These are phyloP conservation scores for Anguilla marmorata DNA, from an alignment of 2,797 vertebrate genomes.

Conservation along the genomic window DNA sequence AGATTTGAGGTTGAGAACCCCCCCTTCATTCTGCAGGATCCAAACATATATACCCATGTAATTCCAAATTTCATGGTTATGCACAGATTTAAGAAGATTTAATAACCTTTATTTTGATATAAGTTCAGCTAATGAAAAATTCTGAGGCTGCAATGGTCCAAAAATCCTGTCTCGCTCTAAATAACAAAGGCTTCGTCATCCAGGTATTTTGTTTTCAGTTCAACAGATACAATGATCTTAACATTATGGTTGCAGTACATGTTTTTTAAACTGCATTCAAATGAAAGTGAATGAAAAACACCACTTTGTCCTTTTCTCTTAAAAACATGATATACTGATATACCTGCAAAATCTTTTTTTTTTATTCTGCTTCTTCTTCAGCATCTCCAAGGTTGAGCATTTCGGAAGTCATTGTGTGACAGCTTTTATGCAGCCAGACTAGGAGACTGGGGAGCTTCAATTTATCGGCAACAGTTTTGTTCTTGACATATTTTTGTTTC, in stretches of 20 bases:
- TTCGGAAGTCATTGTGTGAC: constrained; percentile 14
- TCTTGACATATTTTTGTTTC: constrained; percentile 42
- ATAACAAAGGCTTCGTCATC: not conserved
- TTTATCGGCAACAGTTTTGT: constrained; percentile 35
- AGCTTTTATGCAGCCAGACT: constrained; percentile 38
- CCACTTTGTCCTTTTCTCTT: not conserved
- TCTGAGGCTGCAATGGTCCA: not conserved
- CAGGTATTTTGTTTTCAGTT: too few species aligned
- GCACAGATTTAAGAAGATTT: not conserved
- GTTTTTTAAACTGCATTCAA: not conserved
- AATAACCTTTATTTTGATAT: not conserved
- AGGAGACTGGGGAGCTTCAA: constrained; percentile 32
- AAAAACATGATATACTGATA: not conserved
- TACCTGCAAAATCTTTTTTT: constrained; percentile 1
- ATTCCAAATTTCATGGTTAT: not conserved
- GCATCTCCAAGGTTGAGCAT: constrained; percentile 23
- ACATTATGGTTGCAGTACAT: not conserved
- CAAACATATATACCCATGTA: not conserved
- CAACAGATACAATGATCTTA: not conserved
- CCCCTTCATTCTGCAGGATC: not conserved
- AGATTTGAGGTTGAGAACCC: constrained; percentile 39
- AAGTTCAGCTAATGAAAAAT: not conserved
- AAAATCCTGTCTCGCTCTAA: not conserved
- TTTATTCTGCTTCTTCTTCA: not conserved
- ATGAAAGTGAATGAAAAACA: not conserved